Conservation (phyloP, 2,888 invertebrate genomes). For the Bugulina stolonifera region DNA sequence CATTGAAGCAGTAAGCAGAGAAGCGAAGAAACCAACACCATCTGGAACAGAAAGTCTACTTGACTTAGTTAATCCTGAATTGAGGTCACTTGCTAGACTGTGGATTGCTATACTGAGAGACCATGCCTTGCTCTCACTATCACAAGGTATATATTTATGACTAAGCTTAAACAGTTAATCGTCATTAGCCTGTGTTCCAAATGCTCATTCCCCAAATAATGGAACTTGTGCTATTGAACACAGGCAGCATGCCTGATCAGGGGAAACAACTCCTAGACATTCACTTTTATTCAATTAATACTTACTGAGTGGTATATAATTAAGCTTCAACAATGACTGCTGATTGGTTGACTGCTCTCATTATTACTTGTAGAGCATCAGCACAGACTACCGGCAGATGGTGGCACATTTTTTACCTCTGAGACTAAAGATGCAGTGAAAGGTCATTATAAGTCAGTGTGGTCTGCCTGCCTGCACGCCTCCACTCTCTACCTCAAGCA, state of each 20-base stretch:
- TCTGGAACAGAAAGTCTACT: conserved; percentile 63
- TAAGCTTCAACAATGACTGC: too few relatives aligned
- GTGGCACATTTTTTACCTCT: conserved; percentile 94
- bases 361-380: conserved; percentile 89
- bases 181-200: too few relatives aligned
- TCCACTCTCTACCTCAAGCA: conserved; percentile 77
- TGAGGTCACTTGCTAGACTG: conserved; percentile 81
- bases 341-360: too few relatives aligned
- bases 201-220: too few relatives aligned
- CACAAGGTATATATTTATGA: conserved; percentile 53
- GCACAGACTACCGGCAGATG: conserved; percentile 69
- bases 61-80: conserved; percentile 85
- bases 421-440: conserved; percentile 90
- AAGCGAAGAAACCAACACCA: conserved; percentile 34
- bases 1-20: conserved; percentile 75
- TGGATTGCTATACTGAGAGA: conserved; percentile 93
- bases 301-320: too few relatives aligned
- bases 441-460: conserved; percentile 81
- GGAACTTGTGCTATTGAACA: too few relatives aligned
- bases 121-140: conserved; percentile 85
- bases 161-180: too few relatives aligned
- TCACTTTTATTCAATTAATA: too few relatives aligned
- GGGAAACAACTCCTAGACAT: too few relatives aligned
- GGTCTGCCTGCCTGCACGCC: conserved; percentile 92
- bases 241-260: too few relatives aligned